A percentile compares a stretch with the other conserved stretches of the same genome.
Evolutionary conservation across 2,888 invertebrate genomes (phyloP).

Genomic region (Caenorhabditis uteleia): DNA sequence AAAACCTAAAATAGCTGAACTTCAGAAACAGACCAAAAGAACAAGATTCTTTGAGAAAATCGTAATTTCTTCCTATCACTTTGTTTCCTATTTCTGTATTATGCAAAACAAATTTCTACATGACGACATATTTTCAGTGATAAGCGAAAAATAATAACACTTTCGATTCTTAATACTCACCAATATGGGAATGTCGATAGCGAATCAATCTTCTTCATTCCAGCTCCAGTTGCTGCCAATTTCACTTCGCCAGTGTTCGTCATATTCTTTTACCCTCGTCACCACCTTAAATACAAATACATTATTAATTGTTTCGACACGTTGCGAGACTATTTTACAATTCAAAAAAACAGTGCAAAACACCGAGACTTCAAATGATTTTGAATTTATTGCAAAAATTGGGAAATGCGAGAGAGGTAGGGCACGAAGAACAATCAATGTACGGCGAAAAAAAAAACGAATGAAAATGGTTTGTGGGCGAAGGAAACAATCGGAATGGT

Average conservation of each 20-base stretch:
- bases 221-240: conserved; percentile 4
- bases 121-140: background rate
- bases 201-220: conserved; percentile 40
- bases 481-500: too few relatives aligned
- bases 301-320: too few relatives aligned
- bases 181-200: conserved; percentile 36
- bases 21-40: background rate
- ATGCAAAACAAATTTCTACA: too few relatives aligned
- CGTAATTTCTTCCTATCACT: too few relatives aligned
- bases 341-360: background rate
- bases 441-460: too few relatives aligned
- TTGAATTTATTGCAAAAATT: too few relatives aligned
- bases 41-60: background rate
- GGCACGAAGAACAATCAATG: too few relatives aligned
- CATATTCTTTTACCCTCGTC: conserved; percentile 8
- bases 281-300: too few relatives aligned
- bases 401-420: too few relatives aligned
- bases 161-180: conserved; percentile 8
- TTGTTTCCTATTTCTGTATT: too few relatives aligned
- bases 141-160: background rate
- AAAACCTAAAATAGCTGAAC: background rate
- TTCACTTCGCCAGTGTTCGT: conserved; percentile 18
- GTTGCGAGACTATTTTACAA: background rate
- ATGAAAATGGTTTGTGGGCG: too few relatives aligned
- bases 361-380: too few relatives aligned